Conservation (phyloP, 2,113 vertebrate genomes). For the Nothocercus nigrocapillus region DNA sequence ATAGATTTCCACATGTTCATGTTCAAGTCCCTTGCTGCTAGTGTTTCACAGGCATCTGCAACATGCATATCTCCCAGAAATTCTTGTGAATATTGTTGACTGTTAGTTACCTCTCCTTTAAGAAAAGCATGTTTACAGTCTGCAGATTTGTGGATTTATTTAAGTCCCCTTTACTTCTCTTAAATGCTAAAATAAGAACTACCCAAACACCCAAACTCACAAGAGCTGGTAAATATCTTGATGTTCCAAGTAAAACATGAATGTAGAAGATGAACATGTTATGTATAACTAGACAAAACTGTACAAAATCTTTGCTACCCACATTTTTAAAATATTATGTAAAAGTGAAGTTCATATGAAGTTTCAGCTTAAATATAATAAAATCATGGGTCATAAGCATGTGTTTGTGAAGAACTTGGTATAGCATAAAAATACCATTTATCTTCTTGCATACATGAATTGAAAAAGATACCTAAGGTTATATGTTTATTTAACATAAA, state of each 20-base stretch:
- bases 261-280: not conserved
- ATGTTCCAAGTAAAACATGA: not conserved
- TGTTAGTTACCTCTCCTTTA: not conserved
- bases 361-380: not conserved
- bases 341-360: not conserved
- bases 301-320: not conserved
- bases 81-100: not conserved
- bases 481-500: not conserved
- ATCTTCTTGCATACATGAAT: not conserved
- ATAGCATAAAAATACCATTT: not conserved
- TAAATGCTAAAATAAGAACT: not conserved
- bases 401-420: not conserved
- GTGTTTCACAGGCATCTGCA: not conserved
- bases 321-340: not conserved
- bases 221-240: not conserved
- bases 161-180: not conserved
- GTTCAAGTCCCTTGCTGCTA: not conserved
- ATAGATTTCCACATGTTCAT: not conserved
- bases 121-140: not conserved
- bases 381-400: not conserved
- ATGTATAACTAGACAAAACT: not conserved
- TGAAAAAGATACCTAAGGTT: not conserved
- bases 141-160: not conserved
- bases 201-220: rapidly evolving
- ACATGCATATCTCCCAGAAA: not conserved